Base-by-base conservation (phyloP, 1,140 invertebrate species). In the Drosophila grimshawi region DNA sequence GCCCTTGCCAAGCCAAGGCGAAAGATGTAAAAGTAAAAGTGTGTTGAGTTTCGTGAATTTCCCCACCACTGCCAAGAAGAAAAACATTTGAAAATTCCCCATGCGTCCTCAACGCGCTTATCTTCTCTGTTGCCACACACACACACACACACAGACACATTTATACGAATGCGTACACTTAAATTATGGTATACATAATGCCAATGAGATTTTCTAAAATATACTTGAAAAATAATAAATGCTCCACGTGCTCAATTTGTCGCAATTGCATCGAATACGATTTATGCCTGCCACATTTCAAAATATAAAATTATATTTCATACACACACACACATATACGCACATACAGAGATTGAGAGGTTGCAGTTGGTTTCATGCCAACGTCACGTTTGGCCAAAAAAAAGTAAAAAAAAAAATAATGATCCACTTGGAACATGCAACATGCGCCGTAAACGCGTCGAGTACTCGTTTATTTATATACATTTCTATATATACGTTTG, bases 21-120 rank as follows among this genome's bases (percentile, higher is more conserved):
- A 55, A 75, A 79, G 59, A 57, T 63, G 66, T 61, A 80, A 89
- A 89, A 89, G 85, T 81, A 81, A 89, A 89, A 89, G 85, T 89
- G 75, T 89, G 85, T 89, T 89, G 85, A 89, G 78, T 89, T 86
- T 83, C 59, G 60, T 46, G 72, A 86, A 78, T 76, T 83, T 86
- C 78, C 83, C 83, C 32, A 57, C 65, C 43, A 66, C 46, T n/a
- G 39, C 45, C 55, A 76, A 65, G 65, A 80, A 65, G 65, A 80
- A 83, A 77, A 63, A 41, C 66, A 89, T 89, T 85, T 61, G 52
- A 78, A 85, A 89, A 89, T 89, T 89, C 85, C 85, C 85, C 85
- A 78, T 80, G 83, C 76, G 76, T 83, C 60, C 80, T 72, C 76
- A 52, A 65, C 68, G 63, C 52, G 52, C 80, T 86, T 80, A 88